Base-by-base conservation (phyloP, 23 tunicate genomes). In the Styela plicata region DNA sequence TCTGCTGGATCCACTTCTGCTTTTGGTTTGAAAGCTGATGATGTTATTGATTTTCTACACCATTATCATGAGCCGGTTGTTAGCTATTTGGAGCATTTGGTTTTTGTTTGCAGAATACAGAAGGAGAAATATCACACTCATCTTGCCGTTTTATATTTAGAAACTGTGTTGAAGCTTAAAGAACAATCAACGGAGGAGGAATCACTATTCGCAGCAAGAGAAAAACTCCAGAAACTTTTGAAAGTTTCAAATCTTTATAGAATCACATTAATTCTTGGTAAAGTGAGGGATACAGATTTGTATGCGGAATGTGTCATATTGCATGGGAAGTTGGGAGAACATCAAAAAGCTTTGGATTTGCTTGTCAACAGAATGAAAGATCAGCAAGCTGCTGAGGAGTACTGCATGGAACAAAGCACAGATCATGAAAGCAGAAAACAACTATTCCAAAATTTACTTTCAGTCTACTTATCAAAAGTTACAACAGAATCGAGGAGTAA, bases 81-180 rank as follows among this genome's bases (percentile, higher is more conserved):
- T 28, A 80, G 68, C 3, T 92, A 87, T 44, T 82, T 92, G 0
- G 74, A 92, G 33, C 82, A 92, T 77, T 57, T 92, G 36, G 97
- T 92, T 34, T 78, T 88, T 62, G 86, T 85, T 33, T 24, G 69
- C 31, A 79, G 82, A 2, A 52, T 80, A 16, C 77, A 87, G 34
- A 87, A 92, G 63, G 97, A 92, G 74, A 92, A 92, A 69, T 84
- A 34, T 63, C 97, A 92, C 89, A 92, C 97, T 35, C 97, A 88
- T 67, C 74, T 92, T 24, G 97, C 88, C 26, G 92, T 84, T 13
- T 61, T 92, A 52, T 88, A 80, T 62, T 65, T 92, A 23, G 97
- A 92, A 3, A 74, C 57, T 20, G 97, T 92, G 24, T 36, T 92
- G 63, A 24, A 64, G 2, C 64, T 78, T 0, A 32, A 35, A n/a